A percentile compares a stretch with the other conserved stretches of the same genome.
Conservation (phyloP, 2,113 vertebrate genomes). For the Melanerpes aurifrons region DNA sequence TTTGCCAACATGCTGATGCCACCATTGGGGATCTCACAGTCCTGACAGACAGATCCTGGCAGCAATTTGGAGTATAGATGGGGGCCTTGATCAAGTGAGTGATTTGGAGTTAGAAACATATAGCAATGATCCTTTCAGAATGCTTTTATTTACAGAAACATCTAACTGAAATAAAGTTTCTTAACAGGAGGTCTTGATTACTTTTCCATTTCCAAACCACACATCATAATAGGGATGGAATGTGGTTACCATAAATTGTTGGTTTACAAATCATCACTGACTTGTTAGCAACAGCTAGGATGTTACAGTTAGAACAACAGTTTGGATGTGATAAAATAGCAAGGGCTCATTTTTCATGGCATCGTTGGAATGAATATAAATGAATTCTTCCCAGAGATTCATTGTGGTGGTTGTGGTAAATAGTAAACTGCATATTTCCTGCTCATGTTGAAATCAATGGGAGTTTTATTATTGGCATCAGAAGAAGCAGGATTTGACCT, state of each 20-base stretch:
- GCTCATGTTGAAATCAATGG: constrained; percentile 66
- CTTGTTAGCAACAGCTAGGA: constrained; percentile 69
- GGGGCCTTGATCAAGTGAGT: constrained; percentile 35
- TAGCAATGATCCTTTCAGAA: constrained; percentile 51
- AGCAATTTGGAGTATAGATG: constrained; percentile 1
- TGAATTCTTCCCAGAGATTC: constrained; percentile 64
- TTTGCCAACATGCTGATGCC: constrained; percentile 2
- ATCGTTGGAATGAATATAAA: constrained; percentile 62
- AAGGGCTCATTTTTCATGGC: constrained; percentile 59
- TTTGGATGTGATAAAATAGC: constrained; percentile 68
- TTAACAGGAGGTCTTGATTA: constrained; percentile 73
- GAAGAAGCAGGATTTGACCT: constrained; percentile 62
- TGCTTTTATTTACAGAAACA: constrained; percentile 62
- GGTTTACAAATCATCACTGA: constrained; percentile 72
- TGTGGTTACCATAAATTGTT: constrained; percentile 71
- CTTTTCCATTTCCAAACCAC: constrained; percentile 72
- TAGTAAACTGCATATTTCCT: constrained; percentile 63
- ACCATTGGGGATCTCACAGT: not conserved
- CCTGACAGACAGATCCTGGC: constrained; percentile 28
- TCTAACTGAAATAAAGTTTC: constrained; percentile 62
- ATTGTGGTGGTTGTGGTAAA: constrained; percentile 68
- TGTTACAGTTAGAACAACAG: constrained; percentile 66
- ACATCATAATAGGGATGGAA: constrained; percentile 69
- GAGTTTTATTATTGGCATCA: constrained; percentile 61
- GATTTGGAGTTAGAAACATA: constrained; percentile 50